Evolutionary conservation across 2,888 invertebrate genomes (phyloP).

Genomic region (Cecidostiba fungosa): DNA sequence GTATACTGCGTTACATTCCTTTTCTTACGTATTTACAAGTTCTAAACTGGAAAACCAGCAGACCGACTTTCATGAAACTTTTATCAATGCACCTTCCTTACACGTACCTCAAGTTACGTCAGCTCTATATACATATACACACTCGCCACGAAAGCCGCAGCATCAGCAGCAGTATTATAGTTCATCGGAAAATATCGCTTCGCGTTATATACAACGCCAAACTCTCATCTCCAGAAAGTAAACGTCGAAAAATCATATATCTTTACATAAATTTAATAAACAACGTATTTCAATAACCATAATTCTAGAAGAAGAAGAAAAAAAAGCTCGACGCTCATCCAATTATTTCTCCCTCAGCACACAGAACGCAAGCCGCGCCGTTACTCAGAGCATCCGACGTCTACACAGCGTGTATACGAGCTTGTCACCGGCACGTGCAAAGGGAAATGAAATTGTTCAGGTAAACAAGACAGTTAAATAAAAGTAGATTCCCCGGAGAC

Average conservation of each 20-base stretch:
- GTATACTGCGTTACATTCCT: neutral
- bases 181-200: neutral
- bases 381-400: conserved; percentile 5
- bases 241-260: neutral
- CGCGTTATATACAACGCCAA: neutral
- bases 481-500: conserved; percentile 27
- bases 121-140: neutral
- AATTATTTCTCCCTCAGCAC: conserved; percentile 1
- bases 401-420: neutral
- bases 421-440: neutral
- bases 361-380: neutral
- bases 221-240: too few relatives aligned
- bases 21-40: neutral
- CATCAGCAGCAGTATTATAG: neutral
- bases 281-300: too few relatives aligned
- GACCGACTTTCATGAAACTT: conserved; percentile 26
- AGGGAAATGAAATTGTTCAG: conserved; percentile 40
- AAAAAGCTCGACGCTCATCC: neutral
- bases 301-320: neutral
- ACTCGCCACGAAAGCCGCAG: neutral
- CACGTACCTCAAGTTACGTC: neutral
- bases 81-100: conserved; percentile 14
- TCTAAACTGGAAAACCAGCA: conserved; percentile 25
- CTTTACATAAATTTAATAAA: too few relatives aligned
- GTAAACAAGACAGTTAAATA: conserved; percentile 55